Percentiles rank a stretch among this genome's conserved stretches.
phyloP scores from a whole-genome alignment of 2,888 invertebrate genomes.

The Trisateles emortualis region DNA sequence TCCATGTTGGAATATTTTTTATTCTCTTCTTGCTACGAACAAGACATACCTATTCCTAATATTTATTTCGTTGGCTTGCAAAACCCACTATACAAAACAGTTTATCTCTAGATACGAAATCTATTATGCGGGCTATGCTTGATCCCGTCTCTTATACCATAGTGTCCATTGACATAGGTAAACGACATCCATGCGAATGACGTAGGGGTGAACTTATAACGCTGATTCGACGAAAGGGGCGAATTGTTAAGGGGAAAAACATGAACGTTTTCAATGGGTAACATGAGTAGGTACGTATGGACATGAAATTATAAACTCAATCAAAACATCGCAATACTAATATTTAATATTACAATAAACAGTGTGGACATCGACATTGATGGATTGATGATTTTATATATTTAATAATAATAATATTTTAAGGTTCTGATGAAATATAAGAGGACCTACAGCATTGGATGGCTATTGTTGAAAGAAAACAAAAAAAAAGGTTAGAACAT shows the following conservation, averaged over 20 bases:
- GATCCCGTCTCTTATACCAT: background rate
- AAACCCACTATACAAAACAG: background rate
- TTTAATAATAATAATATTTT: too few relatives aligned
- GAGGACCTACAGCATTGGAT: too few relatives aligned
- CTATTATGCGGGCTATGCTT: background rate
- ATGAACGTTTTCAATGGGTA: slow-evolving; percentile 5
- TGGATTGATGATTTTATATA: too few relatives aligned
- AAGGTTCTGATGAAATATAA: too few relatives aligned
- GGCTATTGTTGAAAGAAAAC: too few relatives aligned
- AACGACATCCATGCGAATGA: slow-evolving; percentile 17
- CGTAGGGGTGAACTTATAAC: slow-evolving; percentile 10
- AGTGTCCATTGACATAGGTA: slow-evolving; percentile 14
- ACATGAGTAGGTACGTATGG: background rate
- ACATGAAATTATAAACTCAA: slow-evolving; percentile 6
- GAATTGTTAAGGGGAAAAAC: slow-evolving; percentile 4
- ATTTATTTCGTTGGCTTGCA: too few relatives aligned
- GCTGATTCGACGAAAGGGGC: slow-evolving; percentile 12
- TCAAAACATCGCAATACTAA: slow-evolving; percentile 5
- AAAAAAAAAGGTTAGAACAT: too few relatives aligned
- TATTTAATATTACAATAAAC: too few relatives aligned
- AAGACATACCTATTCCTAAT: too few relatives aligned
- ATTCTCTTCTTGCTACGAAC: too few relatives aligned
- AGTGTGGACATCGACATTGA: too few relatives aligned
- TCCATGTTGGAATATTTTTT: too few relatives aligned
- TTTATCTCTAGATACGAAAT: background rate